phyloP scores from a whole-genome alignment of 2,888 invertebrate genomes.

The Apodemia duryi region DNA sequence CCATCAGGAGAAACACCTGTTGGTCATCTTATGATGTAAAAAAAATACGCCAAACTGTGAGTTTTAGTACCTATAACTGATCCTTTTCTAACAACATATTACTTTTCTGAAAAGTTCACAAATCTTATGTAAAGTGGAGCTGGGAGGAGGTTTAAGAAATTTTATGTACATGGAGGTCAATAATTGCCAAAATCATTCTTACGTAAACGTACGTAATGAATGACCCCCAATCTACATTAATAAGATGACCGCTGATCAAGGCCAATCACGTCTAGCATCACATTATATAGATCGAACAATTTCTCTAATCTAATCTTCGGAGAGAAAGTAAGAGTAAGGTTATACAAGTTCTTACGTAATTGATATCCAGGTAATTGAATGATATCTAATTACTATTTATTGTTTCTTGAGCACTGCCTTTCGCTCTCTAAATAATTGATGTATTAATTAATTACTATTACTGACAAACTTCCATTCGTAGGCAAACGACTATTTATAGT shows the following conservation, averaged over 20 bases:
- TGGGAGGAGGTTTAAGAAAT: too few relatives aligned
- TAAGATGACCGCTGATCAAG: neutral
- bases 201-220: too few relatives aligned
- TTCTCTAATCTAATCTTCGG: neutral
- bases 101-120: too few relatives aligned
- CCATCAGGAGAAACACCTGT: too few relatives aligned
- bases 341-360: neutral
- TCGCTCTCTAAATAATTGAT: neutral
- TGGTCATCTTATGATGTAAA: too few relatives aligned
- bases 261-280: neutral
- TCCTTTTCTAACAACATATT: too few relatives aligned
- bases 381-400: neutral
- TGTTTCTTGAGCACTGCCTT: neutral
- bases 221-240: too few relatives aligned
- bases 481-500: neutral
- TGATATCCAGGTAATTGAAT: slow-evolving; percentile 1
- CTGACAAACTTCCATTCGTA: slow-evolving; percentile 2
- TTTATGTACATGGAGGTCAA: too few relatives aligned
- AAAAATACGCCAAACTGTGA: too few relatives aligned
- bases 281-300: neutral
- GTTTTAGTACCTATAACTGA: too few relatives aligned
- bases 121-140: too few relatives aligned
- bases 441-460: neutral
- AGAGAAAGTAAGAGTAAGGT: neutral
- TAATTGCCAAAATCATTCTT: too few relatives aligned